A percentile compares a stretch with the other conserved stretches of the same genome.
Evolutionary conservation across 2,113 vertebrate species (phyloP).

Genomic region (Herpetotheres cachinnans): DNA sequence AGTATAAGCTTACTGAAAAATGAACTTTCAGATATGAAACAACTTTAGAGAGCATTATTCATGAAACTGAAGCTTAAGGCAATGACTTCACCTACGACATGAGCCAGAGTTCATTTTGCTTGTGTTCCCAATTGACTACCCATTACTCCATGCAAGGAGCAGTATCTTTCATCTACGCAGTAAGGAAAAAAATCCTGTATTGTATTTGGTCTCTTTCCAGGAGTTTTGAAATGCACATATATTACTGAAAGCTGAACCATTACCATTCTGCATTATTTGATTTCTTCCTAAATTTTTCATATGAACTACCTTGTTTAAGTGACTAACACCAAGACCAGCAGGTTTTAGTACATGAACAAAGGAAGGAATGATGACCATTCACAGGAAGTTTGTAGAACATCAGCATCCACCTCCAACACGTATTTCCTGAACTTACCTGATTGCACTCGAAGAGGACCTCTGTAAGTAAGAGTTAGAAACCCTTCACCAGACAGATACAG

Average conservation of each 20-base stretch:
- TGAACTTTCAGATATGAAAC: not conserved
- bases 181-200: not conserved
- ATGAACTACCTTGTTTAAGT: not conserved
- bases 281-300: not conserved
- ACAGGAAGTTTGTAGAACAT: not conserved
- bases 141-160: not conserved
- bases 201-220: not conserved
- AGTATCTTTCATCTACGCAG: not conserved
- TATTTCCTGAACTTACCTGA: slow-evolving; percentile 72
- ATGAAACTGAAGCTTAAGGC: not conserved
- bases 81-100: not conserved
- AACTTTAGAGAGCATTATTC: not conserved
- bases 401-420: not conserved
- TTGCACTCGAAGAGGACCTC: slow-evolving; percentile 59
- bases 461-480: slow-evolving; percentile 84
- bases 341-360: not conserved
- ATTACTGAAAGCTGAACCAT: not conserved
- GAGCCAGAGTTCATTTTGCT: not conserved
- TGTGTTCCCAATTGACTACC: not conserved
- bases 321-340: not conserved
- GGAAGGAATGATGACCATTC: not conserved
- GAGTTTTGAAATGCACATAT: not conserved
- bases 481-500: slow-evolving; percentile 86
- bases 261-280: not conserved
- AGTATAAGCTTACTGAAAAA: not conserved